Evolutionary conservation across 2,888 invertebrate genomes (phyloP).

Genomic region (Heliconius cydno): DNA sequence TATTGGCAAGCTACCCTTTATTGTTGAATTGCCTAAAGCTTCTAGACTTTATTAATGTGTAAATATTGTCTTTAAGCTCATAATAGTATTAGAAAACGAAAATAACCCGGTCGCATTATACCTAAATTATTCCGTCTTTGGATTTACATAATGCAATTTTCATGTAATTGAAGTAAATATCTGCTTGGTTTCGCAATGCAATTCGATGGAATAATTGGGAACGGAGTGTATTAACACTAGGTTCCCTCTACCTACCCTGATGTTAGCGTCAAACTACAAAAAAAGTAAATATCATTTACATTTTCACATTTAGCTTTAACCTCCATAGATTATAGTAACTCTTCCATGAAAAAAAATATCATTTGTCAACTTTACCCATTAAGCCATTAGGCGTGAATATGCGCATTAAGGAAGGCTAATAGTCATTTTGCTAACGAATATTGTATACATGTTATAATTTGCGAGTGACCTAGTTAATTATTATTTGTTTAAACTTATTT

Average conservation of each 20-base stretch:
- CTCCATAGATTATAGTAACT: background rate
- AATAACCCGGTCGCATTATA: background rate
- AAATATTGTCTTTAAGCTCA: too few relatives aligned
- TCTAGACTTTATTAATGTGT: too few relatives aligned
- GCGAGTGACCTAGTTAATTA: conserved; percentile 18
- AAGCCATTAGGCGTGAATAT: conserved; percentile 35
- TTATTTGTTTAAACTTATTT: background rate
- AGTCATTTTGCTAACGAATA: conserved; percentile 29
- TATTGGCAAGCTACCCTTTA: too few relatives aligned
- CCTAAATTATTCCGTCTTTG: background rate
- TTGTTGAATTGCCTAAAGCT: too few relatives aligned
- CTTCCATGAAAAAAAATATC: conserved; percentile 17
- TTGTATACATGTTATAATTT: conserved; percentile 18
- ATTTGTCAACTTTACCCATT: conserved; percentile 29
- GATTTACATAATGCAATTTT: background rate
- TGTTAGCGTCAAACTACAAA: too few relatives aligned
- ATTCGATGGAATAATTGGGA: too few relatives aligned
- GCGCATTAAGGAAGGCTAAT: conserved; percentile 31
- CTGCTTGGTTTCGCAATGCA: too few relatives aligned
- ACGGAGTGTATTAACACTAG: too few relatives aligned
- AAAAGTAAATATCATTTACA: background rate
- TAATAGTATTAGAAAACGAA: too few relatives aligned
- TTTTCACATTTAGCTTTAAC: background rate
- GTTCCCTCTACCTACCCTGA: too few relatives aligned
- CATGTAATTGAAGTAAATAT: background rate